These are phyloP conservation scores for Drosophila percnosoma DNA, from an alignment of 2,888 invertebrate species.

Conservation along the genomic window DNA sequence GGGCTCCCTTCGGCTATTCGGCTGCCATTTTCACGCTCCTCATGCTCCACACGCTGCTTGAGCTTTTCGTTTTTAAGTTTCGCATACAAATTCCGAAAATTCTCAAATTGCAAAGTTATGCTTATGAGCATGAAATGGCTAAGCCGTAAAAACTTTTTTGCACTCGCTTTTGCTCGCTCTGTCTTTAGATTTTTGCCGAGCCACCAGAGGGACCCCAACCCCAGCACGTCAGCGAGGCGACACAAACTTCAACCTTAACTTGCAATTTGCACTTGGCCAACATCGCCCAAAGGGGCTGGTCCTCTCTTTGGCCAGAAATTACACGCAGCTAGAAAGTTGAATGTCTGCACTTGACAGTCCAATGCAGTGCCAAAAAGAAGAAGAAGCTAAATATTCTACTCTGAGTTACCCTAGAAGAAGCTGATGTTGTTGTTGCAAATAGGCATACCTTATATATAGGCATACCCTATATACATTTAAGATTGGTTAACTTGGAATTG, in stretches of 20 bases:
- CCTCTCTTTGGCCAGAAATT: constrained; percentile 34
- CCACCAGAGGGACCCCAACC: constrained; percentile 22
- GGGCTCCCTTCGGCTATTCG: neutral
- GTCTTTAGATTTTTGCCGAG: constrained; percentile 1
- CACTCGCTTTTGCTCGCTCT: constrained; percentile 6
- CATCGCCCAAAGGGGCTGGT: constrained; percentile 23
- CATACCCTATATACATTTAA: neutral
- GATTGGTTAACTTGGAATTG: neutral
- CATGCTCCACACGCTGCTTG: neutral
- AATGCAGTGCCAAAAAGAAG: neutral
- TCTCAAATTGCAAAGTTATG: constrained; percentile 56
- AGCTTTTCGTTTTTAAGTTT: constrained; percentile 12
- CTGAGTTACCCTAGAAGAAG: constrained; percentile 1
- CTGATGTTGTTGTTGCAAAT: neutral
- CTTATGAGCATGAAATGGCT: constrained; percentile 68
- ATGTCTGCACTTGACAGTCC: constrained; percentile 44
- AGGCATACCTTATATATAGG: too few species aligned
- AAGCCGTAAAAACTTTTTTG: constrained; percentile 35
- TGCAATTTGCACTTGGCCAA: constrained; percentile 47
- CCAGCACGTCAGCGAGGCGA: constrained; percentile 46
- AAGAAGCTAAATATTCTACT: neutral
- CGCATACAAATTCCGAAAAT: constrained; percentile 39
- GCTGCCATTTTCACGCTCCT: constrained; percentile 3
- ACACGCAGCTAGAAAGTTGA: constrained; percentile 50
- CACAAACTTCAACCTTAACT: constrained; percentile 45